Evolutionary conservation across 2,113 vertebrate genomes (phyloP).

Genomic region (Antigone vipio): DNA sequence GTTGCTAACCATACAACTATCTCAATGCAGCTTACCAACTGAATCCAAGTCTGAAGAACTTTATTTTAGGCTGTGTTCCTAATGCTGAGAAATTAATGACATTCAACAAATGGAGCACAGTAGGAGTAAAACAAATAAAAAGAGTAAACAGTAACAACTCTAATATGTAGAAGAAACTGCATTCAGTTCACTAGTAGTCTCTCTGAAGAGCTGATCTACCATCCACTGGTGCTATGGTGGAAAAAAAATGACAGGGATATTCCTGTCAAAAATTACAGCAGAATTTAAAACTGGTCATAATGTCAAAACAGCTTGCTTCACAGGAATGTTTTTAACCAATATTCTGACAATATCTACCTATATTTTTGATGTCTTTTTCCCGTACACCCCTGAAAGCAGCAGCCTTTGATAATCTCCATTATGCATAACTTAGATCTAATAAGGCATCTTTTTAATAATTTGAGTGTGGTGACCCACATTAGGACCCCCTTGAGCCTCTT

Average conservation of each 20-base stretch:
- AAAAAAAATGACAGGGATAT: neutral
- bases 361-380: neutral
- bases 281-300: neutral
- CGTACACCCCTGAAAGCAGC: neutral
- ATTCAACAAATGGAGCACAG: neutral
- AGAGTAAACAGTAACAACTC: neutral
- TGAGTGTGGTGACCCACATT: neutral
- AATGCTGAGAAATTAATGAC: neutral
- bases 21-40: neutral
- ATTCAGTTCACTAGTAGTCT: neutral
- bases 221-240: neutral
- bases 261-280: neutral
- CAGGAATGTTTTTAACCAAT: neutral
- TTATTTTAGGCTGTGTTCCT: neutral
- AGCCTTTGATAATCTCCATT: neutral
- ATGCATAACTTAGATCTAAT: neutral
- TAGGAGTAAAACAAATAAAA: neutral
- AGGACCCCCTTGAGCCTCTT: neutral
- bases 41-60: neutral
- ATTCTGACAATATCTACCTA: neutral
- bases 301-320: neutral
- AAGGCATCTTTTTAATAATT: neutral
- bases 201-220: neutral
- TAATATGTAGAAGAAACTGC: neutral
- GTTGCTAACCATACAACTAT: neutral